A percentile compares a stretch with the other conserved stretches of the same genome.
phyloP scores from a whole-genome alignment of 2,888 invertebrate species.

The Heliconius sara region DNA sequence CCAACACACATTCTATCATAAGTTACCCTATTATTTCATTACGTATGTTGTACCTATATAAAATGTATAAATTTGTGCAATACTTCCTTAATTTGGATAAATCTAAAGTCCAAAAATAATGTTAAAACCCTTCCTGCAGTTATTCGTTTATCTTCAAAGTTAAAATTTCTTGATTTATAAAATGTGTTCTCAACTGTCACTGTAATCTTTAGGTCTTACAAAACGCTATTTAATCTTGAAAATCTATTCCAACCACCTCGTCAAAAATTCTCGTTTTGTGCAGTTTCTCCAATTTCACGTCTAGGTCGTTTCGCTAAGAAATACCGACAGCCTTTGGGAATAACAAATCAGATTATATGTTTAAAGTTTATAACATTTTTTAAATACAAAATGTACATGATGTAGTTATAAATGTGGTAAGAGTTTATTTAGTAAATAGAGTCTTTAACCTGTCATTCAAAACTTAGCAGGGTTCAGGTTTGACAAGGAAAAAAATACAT shows the following conservation, averaged over 20 bases:
- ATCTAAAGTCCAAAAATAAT: background rate
- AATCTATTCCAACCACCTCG: constrained; percentile 9
- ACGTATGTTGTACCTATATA: too few relatives aligned
- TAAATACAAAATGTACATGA: background rate
- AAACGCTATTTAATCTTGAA: constrained; percentile 15
- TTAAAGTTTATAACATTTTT: background rate
- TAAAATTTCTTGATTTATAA: background rate
- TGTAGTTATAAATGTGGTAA: background rate
- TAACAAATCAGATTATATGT: constrained; percentile 23
- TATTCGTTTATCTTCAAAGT: background rate
- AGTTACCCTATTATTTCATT: too few relatives aligned
- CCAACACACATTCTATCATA: too few relatives aligned
- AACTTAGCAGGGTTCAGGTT: background rate
- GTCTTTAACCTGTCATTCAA: background rate
- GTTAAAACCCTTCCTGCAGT: background rate
- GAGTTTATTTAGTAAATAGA: background rate
- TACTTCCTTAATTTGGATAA: background rate
- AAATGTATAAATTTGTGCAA: background rate
- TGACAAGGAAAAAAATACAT: background rate
- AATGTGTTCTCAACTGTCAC: background rate
- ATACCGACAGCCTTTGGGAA: constrained; percentile 22
- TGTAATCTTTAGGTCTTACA: background rate
- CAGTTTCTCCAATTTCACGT: constrained; percentile 18
- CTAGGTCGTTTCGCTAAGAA: constrained; percentile 21
- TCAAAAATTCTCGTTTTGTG: constrained; percentile 23